Evolutionary conservation across 2,113 vertebrate genomes (phyloP).

Genomic region (Leptobrachium ailaonicum): DNA sequence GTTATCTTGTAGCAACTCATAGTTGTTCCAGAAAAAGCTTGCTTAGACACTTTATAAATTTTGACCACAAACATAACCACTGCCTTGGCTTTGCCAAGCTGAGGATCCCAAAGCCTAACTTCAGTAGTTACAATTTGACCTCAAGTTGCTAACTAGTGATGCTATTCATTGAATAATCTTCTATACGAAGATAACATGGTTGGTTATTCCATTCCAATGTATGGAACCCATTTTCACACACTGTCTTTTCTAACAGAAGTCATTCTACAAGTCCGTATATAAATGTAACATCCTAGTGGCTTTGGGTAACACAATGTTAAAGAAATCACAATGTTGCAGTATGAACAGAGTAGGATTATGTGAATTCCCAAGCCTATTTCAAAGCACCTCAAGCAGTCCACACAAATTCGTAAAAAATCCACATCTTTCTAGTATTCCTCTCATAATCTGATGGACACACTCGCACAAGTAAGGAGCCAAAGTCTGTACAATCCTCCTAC

Average conservation of each 20-base stretch:
- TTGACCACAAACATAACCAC: background rate
- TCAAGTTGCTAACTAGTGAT: no score
- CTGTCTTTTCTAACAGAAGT: background rate
- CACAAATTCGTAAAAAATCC: background rate
- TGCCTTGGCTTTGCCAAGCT: background rate
- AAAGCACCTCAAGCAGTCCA: conserved; percentile 49
- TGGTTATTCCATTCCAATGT: background rate
- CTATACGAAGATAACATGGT: background rate
- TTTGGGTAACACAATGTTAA: conserved; percentile 32
- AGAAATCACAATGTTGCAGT: background rate
- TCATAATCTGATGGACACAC: no score
- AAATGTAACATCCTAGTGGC: conserved; percentile 10
- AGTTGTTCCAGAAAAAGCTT: no score
- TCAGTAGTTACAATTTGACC: background rate
- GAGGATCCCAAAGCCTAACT: background rate
- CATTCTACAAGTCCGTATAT: background rate
- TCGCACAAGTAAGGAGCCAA: no score
- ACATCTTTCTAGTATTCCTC: background rate
- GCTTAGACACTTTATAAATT: background rate
- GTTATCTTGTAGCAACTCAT: no score
- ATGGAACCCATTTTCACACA: no score
- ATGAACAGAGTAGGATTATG: background rate
- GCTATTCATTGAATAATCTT: background rate
- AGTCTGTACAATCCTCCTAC: conserved; percentile 52
- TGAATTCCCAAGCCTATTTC: conserved; percentile 27